phyloP scores from a whole-genome alignment of 2,888 invertebrate species.

The Pterobdella sp. region DNA sequence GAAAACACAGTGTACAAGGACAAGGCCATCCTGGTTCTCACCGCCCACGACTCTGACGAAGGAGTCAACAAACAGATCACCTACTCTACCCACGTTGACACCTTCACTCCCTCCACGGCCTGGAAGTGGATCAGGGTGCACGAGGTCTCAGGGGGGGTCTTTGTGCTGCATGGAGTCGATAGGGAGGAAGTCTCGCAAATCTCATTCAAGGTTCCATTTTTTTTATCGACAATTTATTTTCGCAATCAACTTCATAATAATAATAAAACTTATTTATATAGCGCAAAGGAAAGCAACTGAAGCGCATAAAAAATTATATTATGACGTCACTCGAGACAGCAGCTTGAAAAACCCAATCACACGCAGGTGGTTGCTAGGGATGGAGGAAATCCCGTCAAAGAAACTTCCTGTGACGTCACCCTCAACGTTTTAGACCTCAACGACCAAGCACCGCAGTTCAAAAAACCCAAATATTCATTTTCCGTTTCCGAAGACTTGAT shows the following conservation, averaged over 20 bases:
- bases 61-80: constrained; percentile 32
- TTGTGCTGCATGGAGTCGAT: constrained; percentile 31
- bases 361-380: constrained; percentile 34
- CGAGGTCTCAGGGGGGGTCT: constrained; percentile 25
- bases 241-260: neutral
- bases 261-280: too few species aligned
- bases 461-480: constrained; percentile 32
- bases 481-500: constrained; percentile 36
- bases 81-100: constrained; percentile 25
- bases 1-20: constrained; percentile 33
- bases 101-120: neutral
- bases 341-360: neutral
- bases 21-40: constrained; percentile 30
- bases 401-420: constrained; percentile 29
- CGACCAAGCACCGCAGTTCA: constrained; percentile 36
- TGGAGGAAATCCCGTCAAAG: constrained; percentile 31
- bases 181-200: constrained; percentile 31
- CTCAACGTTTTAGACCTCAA: constrained; percentile 35
- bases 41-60: constrained; percentile 33
- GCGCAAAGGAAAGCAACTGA: neutral
- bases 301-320: neutral
- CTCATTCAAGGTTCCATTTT: constrained; percentile 22
- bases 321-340: neutral
- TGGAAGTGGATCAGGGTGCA: constrained; percentile 29
- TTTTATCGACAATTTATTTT: neutral